Evolutionary conservation across 2,797 vertebrate species (phyloP).

Genomic region (Phrynocephalus vlangalii): DNA sequence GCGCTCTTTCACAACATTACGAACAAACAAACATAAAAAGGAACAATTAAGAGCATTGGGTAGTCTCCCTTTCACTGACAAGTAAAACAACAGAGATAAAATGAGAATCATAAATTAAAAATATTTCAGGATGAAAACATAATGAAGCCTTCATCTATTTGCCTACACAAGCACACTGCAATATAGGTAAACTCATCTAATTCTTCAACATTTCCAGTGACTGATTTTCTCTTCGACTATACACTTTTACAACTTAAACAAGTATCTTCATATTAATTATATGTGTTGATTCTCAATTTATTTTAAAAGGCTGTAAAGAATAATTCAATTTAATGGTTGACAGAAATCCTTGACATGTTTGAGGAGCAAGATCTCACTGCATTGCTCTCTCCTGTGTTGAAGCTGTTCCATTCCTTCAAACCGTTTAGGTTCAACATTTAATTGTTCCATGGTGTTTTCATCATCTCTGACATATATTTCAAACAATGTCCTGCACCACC

Average conservation of each 20-base stretch:
- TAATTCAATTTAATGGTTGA: neutral
- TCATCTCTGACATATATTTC: neutral
- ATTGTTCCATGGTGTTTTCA: constrained; percentile 2
- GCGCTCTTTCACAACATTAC: neutral
- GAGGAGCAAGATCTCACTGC: neutral
- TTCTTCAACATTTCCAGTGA: neutral
- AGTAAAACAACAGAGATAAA: neutral
- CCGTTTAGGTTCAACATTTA: constrained; percentile 1
- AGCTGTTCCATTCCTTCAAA: neutral
- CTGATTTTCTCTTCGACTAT: neutral
- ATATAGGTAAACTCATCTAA: neutral
- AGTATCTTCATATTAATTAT: neutral
- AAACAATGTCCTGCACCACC: neutral
- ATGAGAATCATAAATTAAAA: neutral
- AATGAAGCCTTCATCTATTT: neutral
- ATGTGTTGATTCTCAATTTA: neutral
- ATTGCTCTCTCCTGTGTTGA: neutral
- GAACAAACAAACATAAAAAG: neutral
- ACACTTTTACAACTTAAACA: neutral
- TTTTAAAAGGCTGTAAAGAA: neutral
- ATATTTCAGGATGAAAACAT: neutral
- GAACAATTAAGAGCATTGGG: neutral
- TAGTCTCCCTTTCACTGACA: neutral
- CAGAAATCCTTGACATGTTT: constrained; percentile 2
- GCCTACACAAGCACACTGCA: neutral